phyloP scores from a whole-genome alignment of 2,797 vertebrate genomes.

The Pipistrellus nathusii region DNA sequence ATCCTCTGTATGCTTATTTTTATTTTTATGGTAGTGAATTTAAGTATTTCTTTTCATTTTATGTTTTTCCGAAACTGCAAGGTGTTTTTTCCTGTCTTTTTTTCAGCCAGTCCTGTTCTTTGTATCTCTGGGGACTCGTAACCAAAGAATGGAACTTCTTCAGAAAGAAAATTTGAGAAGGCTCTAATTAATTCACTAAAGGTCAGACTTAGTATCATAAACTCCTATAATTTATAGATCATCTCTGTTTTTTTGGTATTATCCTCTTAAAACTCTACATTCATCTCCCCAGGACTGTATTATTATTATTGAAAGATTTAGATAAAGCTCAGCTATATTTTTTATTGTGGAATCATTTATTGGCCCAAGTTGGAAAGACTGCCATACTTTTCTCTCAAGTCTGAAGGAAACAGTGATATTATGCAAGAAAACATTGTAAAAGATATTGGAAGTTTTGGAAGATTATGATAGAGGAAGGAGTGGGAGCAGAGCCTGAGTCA shows the following conservation, averaged over 20 bases:
- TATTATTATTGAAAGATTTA: slow-evolving; percentile 28
- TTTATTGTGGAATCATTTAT: not conserved
- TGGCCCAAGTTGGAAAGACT: not conserved
- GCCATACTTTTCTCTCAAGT: not conserved
- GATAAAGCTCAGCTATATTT: not conserved
- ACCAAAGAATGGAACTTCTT: not conserved
- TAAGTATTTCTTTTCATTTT: not conserved
- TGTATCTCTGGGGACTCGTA: not conserved
- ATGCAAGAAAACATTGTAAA: not conserved
- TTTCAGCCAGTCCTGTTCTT: not conserved
- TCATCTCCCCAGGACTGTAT: not conserved
- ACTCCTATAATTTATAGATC: not conserved
- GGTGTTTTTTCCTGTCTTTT: not conserved
- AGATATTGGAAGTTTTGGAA: not conserved
- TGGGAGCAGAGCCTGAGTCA: not conserved
- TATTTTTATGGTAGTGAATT: not conserved
- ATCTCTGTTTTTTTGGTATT: not conserved
- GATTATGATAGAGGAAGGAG: not conserved
- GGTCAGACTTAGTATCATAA: not conserved
- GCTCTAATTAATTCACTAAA: not conserved
- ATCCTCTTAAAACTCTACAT: not conserved
- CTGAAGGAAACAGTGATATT: not conserved
- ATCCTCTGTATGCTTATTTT: not conserved
- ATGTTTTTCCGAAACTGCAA: not conserved
- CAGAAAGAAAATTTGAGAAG: slow-evolving; percentile 10